Conservation (phyloP, 1,140 invertebrate genomes). For the Formica selysi region DNA sequence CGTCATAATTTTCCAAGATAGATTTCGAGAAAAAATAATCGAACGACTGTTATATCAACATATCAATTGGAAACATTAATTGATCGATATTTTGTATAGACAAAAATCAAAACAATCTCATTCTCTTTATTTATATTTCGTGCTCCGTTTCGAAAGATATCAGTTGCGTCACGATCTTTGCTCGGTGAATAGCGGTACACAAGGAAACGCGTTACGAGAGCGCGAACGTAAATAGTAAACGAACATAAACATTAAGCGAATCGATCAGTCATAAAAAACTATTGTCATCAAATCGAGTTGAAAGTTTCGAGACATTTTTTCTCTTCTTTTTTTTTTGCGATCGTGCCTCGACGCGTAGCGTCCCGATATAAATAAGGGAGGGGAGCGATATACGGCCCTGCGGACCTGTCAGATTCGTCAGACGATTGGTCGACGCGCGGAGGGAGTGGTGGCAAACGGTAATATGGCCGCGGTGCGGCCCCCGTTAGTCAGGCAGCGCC, state of each 20-base stretch:
- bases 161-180: not conserved
- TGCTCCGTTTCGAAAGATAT: too few species aligned
- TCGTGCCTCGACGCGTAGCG: not conserved
- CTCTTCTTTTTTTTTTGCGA: too few species aligned
- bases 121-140: too few species aligned
- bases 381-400: constrained; percentile 52
- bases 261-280: too few species aligned
- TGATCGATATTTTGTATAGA: too few species aligned
- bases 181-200: not conserved
- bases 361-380: not conserved
- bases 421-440: constrained; percentile 61
- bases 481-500: constrained; percentile 71
- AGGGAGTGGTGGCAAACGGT: constrained; percentile 72
- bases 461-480: constrained; percentile 82
- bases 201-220: not conserved
- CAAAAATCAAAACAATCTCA: too few species aligned
- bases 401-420: constrained; percentile 69
- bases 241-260: not conserved
- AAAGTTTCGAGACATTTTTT: too few species aligned
- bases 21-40: too few species aligned
- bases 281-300: too few species aligned
- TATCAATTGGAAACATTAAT: too few species aligned
- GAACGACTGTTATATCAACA: too few species aligned
- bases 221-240: not conserved
- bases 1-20: too few species aligned